phyloP scores from a whole-genome alignment of 2,113 vertebrate genomes.

The Puffinus mauretanicus region DNA sequence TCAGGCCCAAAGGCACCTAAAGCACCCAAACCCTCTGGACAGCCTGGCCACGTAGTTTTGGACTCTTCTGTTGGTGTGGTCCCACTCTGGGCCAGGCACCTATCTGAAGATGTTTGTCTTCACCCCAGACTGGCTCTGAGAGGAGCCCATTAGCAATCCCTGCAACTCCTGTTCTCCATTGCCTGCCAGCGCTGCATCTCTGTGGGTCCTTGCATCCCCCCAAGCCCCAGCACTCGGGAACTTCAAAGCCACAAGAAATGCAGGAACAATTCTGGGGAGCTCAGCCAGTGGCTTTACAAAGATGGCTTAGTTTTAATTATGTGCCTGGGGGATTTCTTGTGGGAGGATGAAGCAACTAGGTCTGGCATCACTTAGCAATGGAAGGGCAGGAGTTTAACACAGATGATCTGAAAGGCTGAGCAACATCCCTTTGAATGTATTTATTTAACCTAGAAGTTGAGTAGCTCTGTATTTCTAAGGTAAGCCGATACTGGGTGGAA shows the following conservation, averaged over 20 bases:
- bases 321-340: conserved; percentile 12
- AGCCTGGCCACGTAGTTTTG: not conserved
- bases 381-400: conserved; percentile 1
- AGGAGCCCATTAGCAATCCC: not conserved
- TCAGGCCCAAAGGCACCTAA: not conserved
- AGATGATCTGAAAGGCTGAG: not conserved
- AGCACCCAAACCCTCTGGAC: not conserved
- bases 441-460: not conserved
- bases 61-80: too few species aligned
- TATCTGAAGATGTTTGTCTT: not conserved
- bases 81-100: not conserved
- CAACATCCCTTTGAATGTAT: not conserved
- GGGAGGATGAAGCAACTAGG: conserved; percentile 3
- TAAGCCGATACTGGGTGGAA: not conserved
- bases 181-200: not conserved
- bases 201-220: not conserved
- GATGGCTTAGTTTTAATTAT: conserved; percentile 13
- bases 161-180: not conserved
- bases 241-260: conserved; percentile 15
- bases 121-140: not conserved
- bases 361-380: not conserved
- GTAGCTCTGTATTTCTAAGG: not conserved
- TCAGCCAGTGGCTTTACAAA: not conserved
- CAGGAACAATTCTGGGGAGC: not conserved
- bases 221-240: not conserved